These are phyloP conservation scores for Pyrgus malvae DNA, from an alignment of 2,888 invertebrate species.

Conservation along the genomic window DNA sequence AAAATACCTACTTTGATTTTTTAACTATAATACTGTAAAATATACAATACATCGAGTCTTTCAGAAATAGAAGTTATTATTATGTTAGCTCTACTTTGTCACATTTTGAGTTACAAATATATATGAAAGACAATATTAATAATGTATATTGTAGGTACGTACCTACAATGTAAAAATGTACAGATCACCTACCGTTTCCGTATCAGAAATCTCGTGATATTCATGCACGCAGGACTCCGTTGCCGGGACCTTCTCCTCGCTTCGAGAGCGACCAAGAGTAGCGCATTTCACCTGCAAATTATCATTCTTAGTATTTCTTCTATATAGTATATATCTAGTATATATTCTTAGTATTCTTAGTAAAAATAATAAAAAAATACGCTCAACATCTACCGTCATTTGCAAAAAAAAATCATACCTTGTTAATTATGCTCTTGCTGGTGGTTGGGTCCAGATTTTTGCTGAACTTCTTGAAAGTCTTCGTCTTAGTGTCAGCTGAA, in stretches of 20 bases:
- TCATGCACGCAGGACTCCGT: constrained; percentile 60
- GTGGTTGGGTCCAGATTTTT: constrained; percentile 59
- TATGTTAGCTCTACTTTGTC: too few relatives aligned
- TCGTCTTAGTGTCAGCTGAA: constrained; percentile 36
- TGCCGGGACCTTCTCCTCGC: constrained; percentile 47
- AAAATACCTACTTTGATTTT: too few relatives aligned
- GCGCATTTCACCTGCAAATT: constrained; percentile 57
- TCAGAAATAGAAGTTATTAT: too few relatives aligned
- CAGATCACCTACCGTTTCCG: constrained; percentile 55
- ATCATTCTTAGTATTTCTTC: background rate
- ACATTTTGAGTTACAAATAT: too few relatives aligned
- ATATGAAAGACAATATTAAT: too few relatives aligned
- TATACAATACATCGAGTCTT: too few relatives aligned
- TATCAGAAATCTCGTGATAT: constrained; percentile 72
- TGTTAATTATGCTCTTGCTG: constrained; percentile 63
- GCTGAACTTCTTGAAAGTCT: constrained; percentile 42
- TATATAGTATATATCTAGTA: too few relatives aligned
- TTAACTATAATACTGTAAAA: too few relatives aligned
- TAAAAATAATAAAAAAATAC: too few relatives aligned
- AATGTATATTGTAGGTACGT: background rate
- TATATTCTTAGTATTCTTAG: too few relatives aligned
- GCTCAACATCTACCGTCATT: too few relatives aligned
- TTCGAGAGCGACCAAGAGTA: constrained; percentile 57
- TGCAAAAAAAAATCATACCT: too few relatives aligned
- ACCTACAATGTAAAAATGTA: constrained; percentile 11